Evolutionary conservation across 2,888 invertebrate species (phyloP).

Genomic region (Dryomyza anilis): DNA sequence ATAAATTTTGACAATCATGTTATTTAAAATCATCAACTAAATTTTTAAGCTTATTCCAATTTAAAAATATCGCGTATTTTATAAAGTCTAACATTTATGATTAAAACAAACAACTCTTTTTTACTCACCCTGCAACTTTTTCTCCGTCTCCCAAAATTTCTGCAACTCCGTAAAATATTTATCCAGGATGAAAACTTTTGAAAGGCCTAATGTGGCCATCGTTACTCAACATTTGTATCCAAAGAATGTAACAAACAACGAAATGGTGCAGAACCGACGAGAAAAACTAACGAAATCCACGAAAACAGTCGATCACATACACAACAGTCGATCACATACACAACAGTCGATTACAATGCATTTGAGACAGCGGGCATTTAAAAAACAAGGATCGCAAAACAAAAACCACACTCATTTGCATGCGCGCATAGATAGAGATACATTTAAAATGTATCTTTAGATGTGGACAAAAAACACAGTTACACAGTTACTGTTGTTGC

Average conservation of each 20-base stretch:
- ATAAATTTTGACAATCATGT: too few species aligned
- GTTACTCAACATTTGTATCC: constrained; percentile 58
- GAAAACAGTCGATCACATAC: neutral
- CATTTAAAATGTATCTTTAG: too few species aligned
- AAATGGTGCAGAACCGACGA: constrained; percentile 38
- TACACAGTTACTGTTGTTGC: too few species aligned
- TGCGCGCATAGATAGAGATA: too few species aligned
- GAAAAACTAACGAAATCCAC: too few species aligned
- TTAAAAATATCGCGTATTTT: too few species aligned
- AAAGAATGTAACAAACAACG: constrained; percentile 11
- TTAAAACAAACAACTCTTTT: neutral
- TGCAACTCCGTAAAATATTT: constrained; percentile 96
- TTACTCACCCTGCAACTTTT: constrained; percentile 89
- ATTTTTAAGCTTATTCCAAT: too few species aligned
- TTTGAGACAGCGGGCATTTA: neutral
- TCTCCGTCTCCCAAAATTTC: constrained; percentile 96
- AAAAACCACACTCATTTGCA: too few species aligned
- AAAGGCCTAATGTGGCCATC: constrained; percentile 95
- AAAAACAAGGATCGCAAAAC: neutral
- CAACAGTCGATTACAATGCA: neutral
- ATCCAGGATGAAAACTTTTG: constrained; percentile 97
- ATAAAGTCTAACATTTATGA: neutral
- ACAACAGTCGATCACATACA: neutral
- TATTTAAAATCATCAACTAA: too few species aligned
- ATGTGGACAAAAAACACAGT: too few species aligned